Base-by-base conservation (phyloP, 2,797 vertebrate genomes). In the Lepilemur ruficaudatus region DNA sequence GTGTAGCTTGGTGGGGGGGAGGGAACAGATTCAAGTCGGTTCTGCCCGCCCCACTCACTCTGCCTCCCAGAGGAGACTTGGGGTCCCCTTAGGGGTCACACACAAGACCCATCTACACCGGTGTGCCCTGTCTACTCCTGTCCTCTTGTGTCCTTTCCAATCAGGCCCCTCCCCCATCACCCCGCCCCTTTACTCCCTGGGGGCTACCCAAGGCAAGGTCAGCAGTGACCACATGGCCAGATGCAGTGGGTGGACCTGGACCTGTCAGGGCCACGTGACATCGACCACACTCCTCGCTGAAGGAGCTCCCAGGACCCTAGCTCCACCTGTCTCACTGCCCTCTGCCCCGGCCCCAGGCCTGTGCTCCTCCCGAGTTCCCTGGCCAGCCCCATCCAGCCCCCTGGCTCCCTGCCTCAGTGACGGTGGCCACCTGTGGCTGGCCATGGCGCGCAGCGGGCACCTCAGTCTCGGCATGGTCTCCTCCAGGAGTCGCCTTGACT, bases 1-100 rank as follows among this genome's bases (percentile, higher is more conserved):
- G 7, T 14, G 5, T 0, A 4, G 41, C 14, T 15, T 2, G 12
- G 0, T 7, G n/a, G 18, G 48, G 50, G 13, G 25, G 22, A 5
- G 12, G 65, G 63, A 18, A 28, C 65, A 30, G 35, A 69, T 38
- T 55, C 50, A 72, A 43, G 67, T 55, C 1, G 6, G 23, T 15
- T 59, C 75, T 57, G 28, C 22, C 18, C 14, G 41, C 6, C 25
- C 41, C 3, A 50, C 69, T 50, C 17, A 9, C 55, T 7, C 32
- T 13, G n/a, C 32, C 5, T 23, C 73, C 17, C 73, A 1, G 38
- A 2, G 38, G 30, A n/a, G 43, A 15, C 32, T 28, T 41, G 2
- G 8, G 65, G 1, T 14, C 41, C 41, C 13, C 35, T 7, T 48
- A 0, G 38, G 20, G 6, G 20, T 43, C 38, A 7, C 30, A 23